These are phyloP conservation scores for Parascotia fuliginaria DNA, from an alignment of 2,888 invertebrate species.

Conservation along the genomic window DNA sequence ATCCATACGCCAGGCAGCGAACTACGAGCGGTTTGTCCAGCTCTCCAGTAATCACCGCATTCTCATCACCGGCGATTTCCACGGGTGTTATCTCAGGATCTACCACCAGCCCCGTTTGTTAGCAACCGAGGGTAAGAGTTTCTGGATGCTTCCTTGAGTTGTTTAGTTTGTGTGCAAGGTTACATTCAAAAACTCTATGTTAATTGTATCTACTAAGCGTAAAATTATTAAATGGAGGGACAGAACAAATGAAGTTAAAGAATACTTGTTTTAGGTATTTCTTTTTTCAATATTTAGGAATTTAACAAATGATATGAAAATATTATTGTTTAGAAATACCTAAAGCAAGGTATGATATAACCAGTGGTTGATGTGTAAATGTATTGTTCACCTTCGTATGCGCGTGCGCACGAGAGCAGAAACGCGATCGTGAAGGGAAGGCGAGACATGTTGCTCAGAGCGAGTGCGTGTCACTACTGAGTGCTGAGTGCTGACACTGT, in stretches of 20 bases:
- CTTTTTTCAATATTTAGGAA: too few relatives aligned
- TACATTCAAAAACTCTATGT: constrained; percentile 64
- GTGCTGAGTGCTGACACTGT: constrained; percentile 2
- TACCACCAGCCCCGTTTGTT: constrained; percentile 70
- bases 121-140: constrained; percentile 47
- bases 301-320: too few relatives aligned
- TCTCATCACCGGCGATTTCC: constrained; percentile 88
- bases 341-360: constrained; percentile 47
- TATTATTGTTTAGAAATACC: too few relatives aligned
- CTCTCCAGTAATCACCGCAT: constrained; percentile 88
- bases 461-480: constrained; percentile 5
- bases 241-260: constrained; percentile 55
- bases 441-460: constrained; percentile 11
- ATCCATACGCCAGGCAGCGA: constrained; percentile 93
- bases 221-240: constrained; percentile 50
- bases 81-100: constrained; percentile 86
- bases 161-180: constrained; percentile 19
- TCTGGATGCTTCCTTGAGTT: constrained; percentile 44
- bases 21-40: constrained; percentile 89
- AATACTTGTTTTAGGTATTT: constrained; percentile 39
- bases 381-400: constrained; percentile 61
- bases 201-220: constrained; percentile 56
- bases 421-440: constrained; percentile 12
- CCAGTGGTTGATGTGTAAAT: constrained; percentile 44
- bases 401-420: constrained; percentile 54